Evolutionary conservation across 2,888 invertebrate genomes (phyloP).

Genomic region (Acholoe squamosa): DNA sequence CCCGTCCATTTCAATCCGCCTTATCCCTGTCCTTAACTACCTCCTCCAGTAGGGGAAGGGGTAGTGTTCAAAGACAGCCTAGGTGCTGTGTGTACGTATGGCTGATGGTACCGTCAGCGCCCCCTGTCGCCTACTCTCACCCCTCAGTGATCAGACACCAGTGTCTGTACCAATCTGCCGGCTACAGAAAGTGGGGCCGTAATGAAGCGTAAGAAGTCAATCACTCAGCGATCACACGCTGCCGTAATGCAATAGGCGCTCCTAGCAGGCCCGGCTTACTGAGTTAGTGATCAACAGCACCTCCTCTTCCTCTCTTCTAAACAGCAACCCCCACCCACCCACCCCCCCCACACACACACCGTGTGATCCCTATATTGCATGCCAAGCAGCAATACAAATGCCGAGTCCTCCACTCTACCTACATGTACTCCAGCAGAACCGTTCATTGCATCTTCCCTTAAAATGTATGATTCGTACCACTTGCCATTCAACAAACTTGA

Average conservation of each 20-base stretch:
- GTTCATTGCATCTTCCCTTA: too few relatives aligned
- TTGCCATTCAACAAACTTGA: background rate
- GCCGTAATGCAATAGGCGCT: slow-evolving; percentile 6
- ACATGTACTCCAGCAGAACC: too few relatives aligned
- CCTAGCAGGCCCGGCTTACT: slow-evolving; percentile 9
- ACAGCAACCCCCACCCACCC: background rate
- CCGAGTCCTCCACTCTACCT: too few relatives aligned
- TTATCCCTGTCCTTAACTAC: too few relatives aligned
- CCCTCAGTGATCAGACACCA: slow-evolving; percentile 21
- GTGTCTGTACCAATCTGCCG: slow-evolving; percentile 19
- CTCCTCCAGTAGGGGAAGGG: too few relatives aligned
- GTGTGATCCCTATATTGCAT: background rate
- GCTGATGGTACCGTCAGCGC: background rate
- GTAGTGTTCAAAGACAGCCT: too few relatives aligned
- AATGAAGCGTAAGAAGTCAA: slow-evolving; percentile 55
- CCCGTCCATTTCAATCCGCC: too few relatives aligned
- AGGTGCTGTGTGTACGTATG: too few relatives aligned
- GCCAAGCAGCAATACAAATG: too few relatives aligned
- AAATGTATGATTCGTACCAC: background rate
- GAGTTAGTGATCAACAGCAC: slow-evolving; percentile 42
- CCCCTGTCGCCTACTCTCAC: background rate
- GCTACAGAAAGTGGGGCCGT: slow-evolving; percentile 14
- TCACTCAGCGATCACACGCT: slow-evolving; percentile 33
- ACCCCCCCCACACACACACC: background rate
- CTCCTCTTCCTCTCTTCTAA: background rate